phyloP scores from a whole-genome alignment of 2,888 invertebrate species.

The Hecatera dysodea region DNA sequence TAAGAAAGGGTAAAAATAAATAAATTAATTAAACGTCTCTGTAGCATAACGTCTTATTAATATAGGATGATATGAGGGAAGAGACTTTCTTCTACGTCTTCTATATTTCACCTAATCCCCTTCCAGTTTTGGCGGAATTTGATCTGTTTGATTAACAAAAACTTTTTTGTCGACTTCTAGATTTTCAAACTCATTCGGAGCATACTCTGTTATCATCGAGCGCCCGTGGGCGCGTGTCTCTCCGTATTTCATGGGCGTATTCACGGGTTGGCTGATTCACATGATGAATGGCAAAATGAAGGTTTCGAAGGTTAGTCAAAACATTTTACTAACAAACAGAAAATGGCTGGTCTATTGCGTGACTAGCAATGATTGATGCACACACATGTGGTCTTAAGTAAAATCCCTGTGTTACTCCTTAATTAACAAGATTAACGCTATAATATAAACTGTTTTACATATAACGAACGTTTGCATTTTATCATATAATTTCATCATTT shows the following conservation, averaged over 20 bases:
- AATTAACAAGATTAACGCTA: not conserved
- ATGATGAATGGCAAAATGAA: conserved; percentile 90
- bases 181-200: conserved; percentile 70
- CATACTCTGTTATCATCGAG: conserved; percentile 92
- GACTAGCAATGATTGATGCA: not conserved
- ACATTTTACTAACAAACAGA: not conserved
- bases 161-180: conserved; percentile 62
- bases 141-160: too few species aligned
- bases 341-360: too few species aligned
- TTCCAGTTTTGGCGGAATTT: too few species aligned
- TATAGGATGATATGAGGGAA: too few species aligned
- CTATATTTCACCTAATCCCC: too few species aligned
- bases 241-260: conserved; percentile 94
- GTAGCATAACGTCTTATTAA: too few species aligned
- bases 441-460: not conserved
- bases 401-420: conserved; percentile 15
- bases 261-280: conserved; percentile 93
- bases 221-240: conserved; percentile 94
- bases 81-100: too few species aligned
- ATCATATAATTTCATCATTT: too few species aligned
- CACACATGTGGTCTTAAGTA: not conserved
- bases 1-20: too few species aligned
- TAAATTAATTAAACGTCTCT: too few species aligned
- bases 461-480: too few species aligned
- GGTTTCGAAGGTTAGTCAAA: conserved; percentile 78